Base-by-base conservation (phyloP, 53 echinoderm and acorn worm species). In the Temnopleurus reevesii region DNA sequence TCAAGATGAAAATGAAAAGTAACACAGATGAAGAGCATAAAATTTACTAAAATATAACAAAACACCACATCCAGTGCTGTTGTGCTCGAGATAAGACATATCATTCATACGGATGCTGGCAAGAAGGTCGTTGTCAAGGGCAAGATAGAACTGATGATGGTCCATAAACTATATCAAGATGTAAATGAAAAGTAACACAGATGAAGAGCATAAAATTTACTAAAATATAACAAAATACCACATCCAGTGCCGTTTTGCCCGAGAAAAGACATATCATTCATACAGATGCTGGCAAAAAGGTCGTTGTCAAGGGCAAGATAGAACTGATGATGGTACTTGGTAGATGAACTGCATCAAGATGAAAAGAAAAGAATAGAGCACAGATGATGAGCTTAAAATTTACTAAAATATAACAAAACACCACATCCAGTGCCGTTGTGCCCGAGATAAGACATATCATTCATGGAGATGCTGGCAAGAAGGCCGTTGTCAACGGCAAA, bases 91-190 rank as follows among this genome's bases (percentile, higher is more conserved):
- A 61, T 95, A 97, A 2, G 93, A 91, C n/a, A 97, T 64, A 76
- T 97, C 97, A 66, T 90, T 94, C 63, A 94, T 93, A 55, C 89
- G 93, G 61, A 97, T 95, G 88, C 93, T 95, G 1, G 95, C 95
- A 45, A 97, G 91, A 58, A 97, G 94, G 89, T 95, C 91, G 25
- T 94, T 95, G 90, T 97, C 97, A 34, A 97, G 94, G 86, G 97
- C 97, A 46, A 97, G 86, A 90, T 97, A 97, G 77, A 97, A 97
- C 77, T 97, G 94, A 41, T 97, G 97, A 76, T 97, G 97, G 55
- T 97, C 97, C 91, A 97, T 55, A 61, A 97, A 97, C 97, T 97
- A 41, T 81, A 77, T 27, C 47, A 81, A 4, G 43, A 23, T 49
- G 6, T 38, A 41, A 66, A 0, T 76, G 38, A 71, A 29, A 25